Evolutionary conservation across 2,888 invertebrate species (phyloP).

Genomic region (Nebria salina): DNA sequence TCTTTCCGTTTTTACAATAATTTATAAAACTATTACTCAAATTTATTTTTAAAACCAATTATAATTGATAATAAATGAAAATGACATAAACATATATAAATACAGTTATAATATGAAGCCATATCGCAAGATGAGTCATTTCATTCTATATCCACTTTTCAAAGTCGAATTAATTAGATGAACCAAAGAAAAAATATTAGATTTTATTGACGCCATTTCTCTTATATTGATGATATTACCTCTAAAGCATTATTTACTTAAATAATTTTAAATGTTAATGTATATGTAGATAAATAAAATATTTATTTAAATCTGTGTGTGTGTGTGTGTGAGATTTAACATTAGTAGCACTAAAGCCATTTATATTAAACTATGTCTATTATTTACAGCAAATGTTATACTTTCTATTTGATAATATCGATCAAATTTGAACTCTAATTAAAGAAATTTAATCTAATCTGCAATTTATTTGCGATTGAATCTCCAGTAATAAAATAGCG

Average conservation of each 20-base stretch:
- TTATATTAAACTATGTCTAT: background rate
- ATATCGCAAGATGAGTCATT: no score
- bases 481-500: background rate
- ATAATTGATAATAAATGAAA: background rate
- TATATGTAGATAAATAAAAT: background rate
- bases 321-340: background rate
- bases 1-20: background rate
- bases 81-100: background rate
- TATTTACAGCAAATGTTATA: background rate
- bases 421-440: background rate
- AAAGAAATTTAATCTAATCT: conserved; percentile 3
- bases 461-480: background rate
- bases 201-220: background rate
- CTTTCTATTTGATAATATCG: background rate
- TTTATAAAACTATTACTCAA: background rate
- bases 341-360: background rate
- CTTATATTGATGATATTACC: background rate
- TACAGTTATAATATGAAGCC: background rate
- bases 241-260: background rate
- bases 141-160: no score
- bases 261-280: background rate
- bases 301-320: background rate
- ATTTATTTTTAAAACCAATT: background rate
- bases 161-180: no score
- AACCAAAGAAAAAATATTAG: background rate